phyloP scores from a whole-genome alignment of 2,888 invertebrate genomes.

The Dorcus parallelipipedus region DNA sequence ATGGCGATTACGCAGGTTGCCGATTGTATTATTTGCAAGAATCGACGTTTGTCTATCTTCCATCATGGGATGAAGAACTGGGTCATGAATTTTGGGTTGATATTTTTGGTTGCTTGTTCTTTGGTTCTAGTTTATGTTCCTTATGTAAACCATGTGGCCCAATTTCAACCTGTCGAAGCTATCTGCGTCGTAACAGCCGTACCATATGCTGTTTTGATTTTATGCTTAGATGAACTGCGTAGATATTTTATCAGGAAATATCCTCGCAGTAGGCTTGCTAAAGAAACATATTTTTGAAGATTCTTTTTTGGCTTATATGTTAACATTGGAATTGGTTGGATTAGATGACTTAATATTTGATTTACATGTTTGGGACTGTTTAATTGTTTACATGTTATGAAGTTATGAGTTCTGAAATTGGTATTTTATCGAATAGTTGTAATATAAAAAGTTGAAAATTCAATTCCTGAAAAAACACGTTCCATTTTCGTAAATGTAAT shows the following conservation, averaged over 20 bases:
- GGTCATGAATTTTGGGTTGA: slow-evolving; percentile 57
- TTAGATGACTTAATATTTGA: not conserved
- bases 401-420: too few relatives aligned
- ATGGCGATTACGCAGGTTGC: slow-evolving; percentile 76
- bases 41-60: slow-evolving; percentile 67
- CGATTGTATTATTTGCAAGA: slow-evolving; percentile 77
- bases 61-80: slow-evolving; percentile 73
- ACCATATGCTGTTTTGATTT: slow-evolving; percentile 72
- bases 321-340: not conserved
- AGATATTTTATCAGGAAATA: slow-evolving; percentile 65
- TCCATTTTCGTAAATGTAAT: too few relatives aligned
- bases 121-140: slow-evolving; percentile 65
- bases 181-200: slow-evolving; percentile 67
- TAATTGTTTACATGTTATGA: too few relatives aligned
- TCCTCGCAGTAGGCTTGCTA: slow-evolving; percentile 68
- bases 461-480: too few relatives aligned
- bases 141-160: slow-evolving; percentile 60
- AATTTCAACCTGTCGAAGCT: slow-evolving; percentile 63
- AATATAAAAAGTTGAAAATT: too few relatives aligned
- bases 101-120: slow-evolving; percentile 60
- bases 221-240: slow-evolving; percentile 70
- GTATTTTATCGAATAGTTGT: too few relatives aligned
- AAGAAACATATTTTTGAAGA: slow-evolving; percentile 68
- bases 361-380: too few relatives aligned
- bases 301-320: not conserved